These are phyloP conservation scores for Drosophila nikananu DNA, from an alignment of 1,140 invertebrate genomes.

Conservation along the genomic window DNA sequence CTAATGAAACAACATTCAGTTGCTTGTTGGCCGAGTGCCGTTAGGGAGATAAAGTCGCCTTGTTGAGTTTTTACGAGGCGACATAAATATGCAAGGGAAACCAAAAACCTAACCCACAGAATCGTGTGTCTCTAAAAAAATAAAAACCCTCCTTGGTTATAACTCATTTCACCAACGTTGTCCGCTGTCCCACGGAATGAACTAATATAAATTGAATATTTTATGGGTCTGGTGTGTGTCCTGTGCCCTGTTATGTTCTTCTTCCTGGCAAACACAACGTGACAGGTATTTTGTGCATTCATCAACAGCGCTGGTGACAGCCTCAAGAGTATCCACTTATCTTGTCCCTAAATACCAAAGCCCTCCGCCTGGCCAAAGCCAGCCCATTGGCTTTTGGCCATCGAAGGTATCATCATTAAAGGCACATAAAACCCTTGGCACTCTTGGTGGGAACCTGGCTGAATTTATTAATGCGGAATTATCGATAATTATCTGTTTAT, in stretches of 20 bases:
- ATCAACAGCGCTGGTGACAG: conserved; percentile 58
- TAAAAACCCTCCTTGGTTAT: conserved; percentile 49
- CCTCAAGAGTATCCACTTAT: background rate
- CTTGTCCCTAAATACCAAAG: too few relatives aligned
- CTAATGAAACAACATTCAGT: conserved; percentile 13
- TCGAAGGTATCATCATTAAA: conserved; percentile 63
- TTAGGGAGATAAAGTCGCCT: conserved; percentile 28
- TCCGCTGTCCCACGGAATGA: conserved; percentile 60
- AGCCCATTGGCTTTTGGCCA: conserved; percentile 27
- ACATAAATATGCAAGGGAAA: conserved; percentile 43
- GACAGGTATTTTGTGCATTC: conserved; percentile 52
- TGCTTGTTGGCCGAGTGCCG: conserved; percentile 5
- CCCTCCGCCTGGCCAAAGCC: background rate
- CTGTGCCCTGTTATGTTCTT: background rate
- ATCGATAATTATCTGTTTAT: conserved; percentile 71
- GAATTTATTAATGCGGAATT: conserved; percentile 72
- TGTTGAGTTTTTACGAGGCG: conserved; percentile 49
- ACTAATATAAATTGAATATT: conserved; percentile 72
- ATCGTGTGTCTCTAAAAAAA: conserved; percentile 14
- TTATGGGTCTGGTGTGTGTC: conserved; percentile 41
- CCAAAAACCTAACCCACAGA: background rate
- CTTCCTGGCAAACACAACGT: conserved; percentile 18
- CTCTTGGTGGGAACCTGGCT: conserved; percentile 4
- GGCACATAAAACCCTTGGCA: conserved; percentile 33
- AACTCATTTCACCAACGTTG: conserved; percentile 65